A percentile compares a stretch with the other conserved stretches of the same genome.
Conservation (phyloP, 2,888 invertebrate genomes). For the Stictocephala bisonia region DNA sequence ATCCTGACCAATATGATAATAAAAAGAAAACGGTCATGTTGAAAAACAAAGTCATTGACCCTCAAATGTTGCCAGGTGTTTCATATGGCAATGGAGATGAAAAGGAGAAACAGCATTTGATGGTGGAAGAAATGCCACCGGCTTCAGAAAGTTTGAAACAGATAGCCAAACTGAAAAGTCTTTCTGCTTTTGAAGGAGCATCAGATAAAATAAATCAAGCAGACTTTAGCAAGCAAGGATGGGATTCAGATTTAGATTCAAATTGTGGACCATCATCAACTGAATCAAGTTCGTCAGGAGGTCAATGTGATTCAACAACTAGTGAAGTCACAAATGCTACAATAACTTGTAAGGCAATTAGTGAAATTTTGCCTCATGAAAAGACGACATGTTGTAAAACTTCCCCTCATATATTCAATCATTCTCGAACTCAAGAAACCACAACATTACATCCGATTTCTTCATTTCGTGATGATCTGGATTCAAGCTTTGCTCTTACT, state of each 20-base stretch:
- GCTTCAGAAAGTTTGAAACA: neutral
- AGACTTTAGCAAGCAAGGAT: neutral
- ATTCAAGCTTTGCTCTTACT: slow-evolving; percentile 20
- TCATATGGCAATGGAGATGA: too few species aligned
- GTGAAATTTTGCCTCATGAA: neutral
- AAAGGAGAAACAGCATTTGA: neutral
- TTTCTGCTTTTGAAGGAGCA: neutral
- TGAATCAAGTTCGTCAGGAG: neutral
- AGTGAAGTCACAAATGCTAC: neutral
- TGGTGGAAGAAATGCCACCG: neutral
- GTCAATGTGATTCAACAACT: neutral
- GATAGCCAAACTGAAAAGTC: neutral
- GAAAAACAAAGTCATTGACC: too few species aligned
- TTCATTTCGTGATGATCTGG: slow-evolving; percentile 1
- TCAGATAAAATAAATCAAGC: neutral
- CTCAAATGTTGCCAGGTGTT: too few species aligned
- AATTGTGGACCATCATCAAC: neutral
- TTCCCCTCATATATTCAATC: neutral
- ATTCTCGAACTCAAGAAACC: neutral
- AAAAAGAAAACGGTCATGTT: neutral
- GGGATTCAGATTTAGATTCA: neutral
- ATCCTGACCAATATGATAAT: neutral
- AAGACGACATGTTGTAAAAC: slow-evolving; percentile 41
- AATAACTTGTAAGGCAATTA: slow-evolving; percentile 3
- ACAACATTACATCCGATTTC: neutral